These are phyloP conservation scores for Aphidius ervi DNA, from an alignment of 1,140 invertebrate species.

Conservation along the genomic window DNA sequence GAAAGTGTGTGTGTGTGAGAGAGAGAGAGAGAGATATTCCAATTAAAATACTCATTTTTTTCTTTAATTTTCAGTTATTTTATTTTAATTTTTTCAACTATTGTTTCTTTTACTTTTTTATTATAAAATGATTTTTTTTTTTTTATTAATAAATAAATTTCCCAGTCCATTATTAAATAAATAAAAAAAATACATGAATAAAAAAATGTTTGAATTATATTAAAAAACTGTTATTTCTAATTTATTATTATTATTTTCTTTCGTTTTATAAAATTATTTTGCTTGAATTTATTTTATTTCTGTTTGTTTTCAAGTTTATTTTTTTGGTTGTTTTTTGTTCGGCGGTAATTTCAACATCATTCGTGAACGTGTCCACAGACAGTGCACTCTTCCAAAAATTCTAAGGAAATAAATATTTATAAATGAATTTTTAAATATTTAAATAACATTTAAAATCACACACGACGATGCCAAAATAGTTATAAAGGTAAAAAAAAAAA, in stretches of 20 bases:
- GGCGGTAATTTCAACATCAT: background rate
- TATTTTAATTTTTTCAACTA: constrained; percentile 26
- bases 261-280: too few relatives aligned
- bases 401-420: background rate
- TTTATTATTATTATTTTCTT: too few relatives aligned
- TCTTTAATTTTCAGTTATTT: constrained; percentile 28
- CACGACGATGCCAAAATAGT: constrained; percentile 53
- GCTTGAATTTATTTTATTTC: background rate
- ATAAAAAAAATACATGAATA: background rate
- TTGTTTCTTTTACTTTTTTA: constrained; percentile 19
- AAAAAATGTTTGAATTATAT: too few relatives aligned
- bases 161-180: background rate
- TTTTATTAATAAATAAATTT: constrained; percentile 17
- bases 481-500: constrained; percentile 43
- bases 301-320: constrained; percentile 16
- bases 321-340: constrained; percentile 2
- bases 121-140: constrained; percentile 7
- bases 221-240: too few relatives aligned
- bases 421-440: background rate
- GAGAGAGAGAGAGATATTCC: constrained; percentile 28
- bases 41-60: constrained; percentile 32
- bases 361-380: constrained; percentile 1
- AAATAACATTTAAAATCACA: constrained; percentile 30
- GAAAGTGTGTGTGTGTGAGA: too few relatives aligned
- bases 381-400: constrained; percentile 2